Percentiles rank a stretch among this genome's conserved stretches.
phyloP scores from a whole-genome alignment of 2,113 vertebrate species.

The Varanus salvator region DNA sequence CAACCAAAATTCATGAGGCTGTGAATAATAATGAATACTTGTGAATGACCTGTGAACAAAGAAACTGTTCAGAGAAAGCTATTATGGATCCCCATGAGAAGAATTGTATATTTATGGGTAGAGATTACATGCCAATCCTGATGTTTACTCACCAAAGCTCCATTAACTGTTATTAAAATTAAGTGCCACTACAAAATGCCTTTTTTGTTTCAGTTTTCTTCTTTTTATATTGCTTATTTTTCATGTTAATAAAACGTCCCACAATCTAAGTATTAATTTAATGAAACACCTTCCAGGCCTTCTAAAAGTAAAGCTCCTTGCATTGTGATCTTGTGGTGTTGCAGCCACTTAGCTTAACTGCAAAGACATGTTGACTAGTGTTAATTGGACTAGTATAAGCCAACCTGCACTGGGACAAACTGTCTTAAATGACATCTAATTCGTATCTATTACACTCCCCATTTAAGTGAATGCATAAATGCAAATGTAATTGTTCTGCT shows the following conservation, averaged over 20 bases:
- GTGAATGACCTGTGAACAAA: constrained; percentile 15
- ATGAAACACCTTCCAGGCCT: constrained; percentile 8
- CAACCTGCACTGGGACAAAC: neutral
- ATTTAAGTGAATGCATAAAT: neutral
- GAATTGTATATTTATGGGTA: constrained; percentile 11
- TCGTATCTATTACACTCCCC: neutral
- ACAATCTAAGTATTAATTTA: constrained; percentile 20
- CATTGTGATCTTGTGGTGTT: neutral
- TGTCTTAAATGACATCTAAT: neutral
- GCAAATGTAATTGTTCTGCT: neutral
- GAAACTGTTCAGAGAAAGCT: constrained; percentile 7
- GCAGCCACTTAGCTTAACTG: neutral
- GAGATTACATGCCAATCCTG: neutral
- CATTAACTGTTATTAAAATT: constrained; percentile 18
- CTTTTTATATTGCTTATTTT: neutral
- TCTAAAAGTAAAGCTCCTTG: neutral
- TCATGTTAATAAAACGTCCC: constrained; percentile 1
- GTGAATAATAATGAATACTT: constrained; percentile 11
- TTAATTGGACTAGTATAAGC: neutral
- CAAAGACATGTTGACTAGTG: neutral
- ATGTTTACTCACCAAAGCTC: constrained; percentile 5
- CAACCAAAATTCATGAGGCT: neutral
- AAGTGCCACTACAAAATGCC: constrained; percentile 2
- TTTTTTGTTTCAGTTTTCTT: constrained; percentile 16
- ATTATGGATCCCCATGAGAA: neutral